phyloP scores from a whole-genome alignment of 1,140 invertebrate species.

The Arctopsyche grandis region DNA sequence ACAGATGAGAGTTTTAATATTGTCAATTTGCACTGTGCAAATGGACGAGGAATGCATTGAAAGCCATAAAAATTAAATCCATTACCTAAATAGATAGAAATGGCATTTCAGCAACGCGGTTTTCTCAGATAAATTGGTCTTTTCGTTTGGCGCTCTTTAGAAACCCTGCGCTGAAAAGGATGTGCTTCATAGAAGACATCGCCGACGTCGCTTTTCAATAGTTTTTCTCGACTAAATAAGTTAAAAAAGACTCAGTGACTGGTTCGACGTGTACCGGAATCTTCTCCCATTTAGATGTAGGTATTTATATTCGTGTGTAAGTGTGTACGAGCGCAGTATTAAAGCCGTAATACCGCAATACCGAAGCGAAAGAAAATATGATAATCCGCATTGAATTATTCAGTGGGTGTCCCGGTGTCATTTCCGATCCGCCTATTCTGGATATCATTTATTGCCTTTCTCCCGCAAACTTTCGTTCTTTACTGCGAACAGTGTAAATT shows the following conservation, averaged over 20 bases:
- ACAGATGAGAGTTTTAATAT: too few species aligned
- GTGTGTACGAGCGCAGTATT: too few species aligned
- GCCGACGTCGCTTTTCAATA: not conserved
- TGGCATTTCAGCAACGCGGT: not conserved
- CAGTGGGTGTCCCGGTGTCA: constrained; percentile 45
- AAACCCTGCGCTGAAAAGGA: not conserved
- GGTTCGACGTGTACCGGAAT: not conserved
- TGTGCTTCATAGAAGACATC: not conserved
- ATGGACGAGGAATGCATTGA: too few species aligned
- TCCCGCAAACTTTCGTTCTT: constrained; percentile 42
- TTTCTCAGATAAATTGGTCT: not conserved
- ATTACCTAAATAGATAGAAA: not conserved
- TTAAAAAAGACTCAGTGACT: not conserved
- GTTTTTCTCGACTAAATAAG: not conserved
- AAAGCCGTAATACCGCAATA: not conserved
- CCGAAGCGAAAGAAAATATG: constrained; percentile 38
- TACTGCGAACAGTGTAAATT: not conserved
- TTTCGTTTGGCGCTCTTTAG: not conserved
- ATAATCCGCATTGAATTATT: constrained; percentile 53
- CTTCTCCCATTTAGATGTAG: not conserved
- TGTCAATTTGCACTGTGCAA: too few species aligned
- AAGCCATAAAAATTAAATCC: not conserved
- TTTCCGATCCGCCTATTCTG: constrained; percentile 46
- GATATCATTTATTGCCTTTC: constrained; percentile 48
- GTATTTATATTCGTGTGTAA: not conserved